A percentile compares a stretch with the other conserved stretches of the same genome.
Evolutionary conservation across 1,140 invertebrate species (phyloP).

Genomic region (Lucilia sericata): DNA sequence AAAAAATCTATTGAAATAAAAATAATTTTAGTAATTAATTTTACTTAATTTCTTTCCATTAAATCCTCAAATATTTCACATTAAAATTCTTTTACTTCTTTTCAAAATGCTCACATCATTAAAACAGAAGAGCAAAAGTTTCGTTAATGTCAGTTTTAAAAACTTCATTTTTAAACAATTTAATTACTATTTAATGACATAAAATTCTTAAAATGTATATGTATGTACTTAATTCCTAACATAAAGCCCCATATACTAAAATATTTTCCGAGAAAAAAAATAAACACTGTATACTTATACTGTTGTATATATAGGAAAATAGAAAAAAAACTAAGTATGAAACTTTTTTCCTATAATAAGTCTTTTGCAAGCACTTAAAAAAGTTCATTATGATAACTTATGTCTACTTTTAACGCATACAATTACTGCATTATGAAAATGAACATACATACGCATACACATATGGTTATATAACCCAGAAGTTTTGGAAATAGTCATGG

Average conservation of each 20-base stretch:
- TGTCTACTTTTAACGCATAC: constrained; percentile 44
- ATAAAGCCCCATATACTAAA: constrained; percentile 18
- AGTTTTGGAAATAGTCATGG: too few species aligned
- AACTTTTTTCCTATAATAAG: constrained; percentile 14
- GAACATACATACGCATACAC: neutral
- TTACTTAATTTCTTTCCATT: too few species aligned
- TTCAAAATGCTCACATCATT: too few species aligned
- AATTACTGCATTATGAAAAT: constrained; percentile 34
- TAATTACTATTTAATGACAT: constrained; percentile 40
- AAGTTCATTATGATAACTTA: constrained; percentile 44
- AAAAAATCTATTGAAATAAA: too few species aligned
- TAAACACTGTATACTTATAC: neutral
- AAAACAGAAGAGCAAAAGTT: too few species aligned
- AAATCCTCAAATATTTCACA: too few species aligned
- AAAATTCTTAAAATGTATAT: neutral
- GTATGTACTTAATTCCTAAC: neutral
- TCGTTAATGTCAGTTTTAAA: neutral
- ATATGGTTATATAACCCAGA: too few species aligned
- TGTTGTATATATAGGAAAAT: too few species aligned
- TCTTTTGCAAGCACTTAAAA: constrained; percentile 43
- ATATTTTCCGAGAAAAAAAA: neutral
- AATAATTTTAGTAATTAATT: too few species aligned
- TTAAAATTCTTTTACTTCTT: too few species aligned
- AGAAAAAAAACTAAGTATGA: neutral
- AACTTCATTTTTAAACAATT: neutral